Percentiles rank a stretch among this genome's conserved stretches.
These are phyloP conservation scores for Poecilia picta DNA, from an alignment of 2,797 vertebrate genomes.

Conservation along the genomic window DNA sequence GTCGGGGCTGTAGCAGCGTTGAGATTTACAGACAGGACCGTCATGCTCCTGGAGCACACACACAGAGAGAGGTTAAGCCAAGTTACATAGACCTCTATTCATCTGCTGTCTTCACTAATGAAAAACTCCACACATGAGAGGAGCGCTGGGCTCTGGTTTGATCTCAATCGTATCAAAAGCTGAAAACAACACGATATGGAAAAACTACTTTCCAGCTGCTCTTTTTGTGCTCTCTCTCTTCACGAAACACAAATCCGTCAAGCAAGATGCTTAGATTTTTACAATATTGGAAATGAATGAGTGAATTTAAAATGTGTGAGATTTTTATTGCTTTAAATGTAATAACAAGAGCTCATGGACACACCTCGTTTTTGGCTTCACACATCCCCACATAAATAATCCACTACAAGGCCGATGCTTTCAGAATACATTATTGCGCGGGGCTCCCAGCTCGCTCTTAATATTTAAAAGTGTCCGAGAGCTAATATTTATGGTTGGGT, in stretches of 20 bases:
- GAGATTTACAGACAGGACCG: slow-evolving; percentile 75
- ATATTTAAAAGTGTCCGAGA: slow-evolving; percentile 75
- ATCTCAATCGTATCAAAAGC: slow-evolving; percentile 74
- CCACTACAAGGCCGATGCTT: slow-evolving; percentile 74
- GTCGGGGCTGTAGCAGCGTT: slow-evolving; percentile 50
- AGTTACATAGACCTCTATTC: slow-evolving; percentile 81
- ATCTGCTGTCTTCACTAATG: slow-evolving; percentile 78
- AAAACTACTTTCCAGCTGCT: slow-evolving; percentile 79
- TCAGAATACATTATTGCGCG: slow-evolving; percentile 74
- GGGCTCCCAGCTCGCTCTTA: slow-evolving; percentile 75
- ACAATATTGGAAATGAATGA: slow-evolving; percentile 73
- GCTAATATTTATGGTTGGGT: slow-evolving; percentile 80
- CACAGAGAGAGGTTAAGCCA: slow-evolving; percentile 69
- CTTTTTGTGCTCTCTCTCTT: slow-evolving; percentile 65
- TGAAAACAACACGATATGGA: slow-evolving; percentile 71
- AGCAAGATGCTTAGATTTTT: slow-evolving; percentile 59
- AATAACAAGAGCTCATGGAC: slow-evolving; percentile 79
- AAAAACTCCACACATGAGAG: slow-evolving; percentile 78
- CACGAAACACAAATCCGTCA: slow-evolving; percentile 71
- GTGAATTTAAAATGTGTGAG: slow-evolving; percentile 72
- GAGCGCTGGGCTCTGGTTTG: slow-evolving; percentile 55
- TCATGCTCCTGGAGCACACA: slow-evolving; percentile 71
- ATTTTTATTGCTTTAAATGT: slow-evolving; percentile 77
- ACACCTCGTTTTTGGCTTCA: slow-evolving; percentile 82
- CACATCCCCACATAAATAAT: slow-evolving; percentile 80